These are phyloP conservation scores for Psix sp. DNA, from an alignment of 1,140 invertebrate genomes.

Conservation along the genomic window DNA sequence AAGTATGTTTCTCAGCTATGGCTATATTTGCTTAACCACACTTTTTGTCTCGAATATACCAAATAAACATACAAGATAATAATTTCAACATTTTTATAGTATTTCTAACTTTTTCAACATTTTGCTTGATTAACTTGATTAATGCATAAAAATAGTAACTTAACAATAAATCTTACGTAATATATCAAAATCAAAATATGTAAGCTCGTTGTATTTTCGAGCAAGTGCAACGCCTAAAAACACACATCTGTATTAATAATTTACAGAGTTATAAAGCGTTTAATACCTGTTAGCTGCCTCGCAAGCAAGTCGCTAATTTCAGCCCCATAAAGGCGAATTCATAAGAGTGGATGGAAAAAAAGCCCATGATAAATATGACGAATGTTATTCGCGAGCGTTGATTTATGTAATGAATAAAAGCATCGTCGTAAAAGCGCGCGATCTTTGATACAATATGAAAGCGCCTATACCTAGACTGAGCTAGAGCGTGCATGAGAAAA, in stretches of 20 bases:
- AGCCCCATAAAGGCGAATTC: constrained; percentile 32
- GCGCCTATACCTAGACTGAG: constrained; percentile 22
- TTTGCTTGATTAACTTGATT: too few relatives aligned
- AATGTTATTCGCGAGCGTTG: constrained; percentile 35
- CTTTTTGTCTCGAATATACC: too few relatives aligned
- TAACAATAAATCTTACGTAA: too few relatives aligned
- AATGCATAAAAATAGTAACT: too few relatives aligned
- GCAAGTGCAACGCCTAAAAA: constrained; percentile 4
- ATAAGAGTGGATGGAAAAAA: constrained; percentile 37
- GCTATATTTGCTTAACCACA: too few relatives aligned
- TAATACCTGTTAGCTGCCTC: constrained; percentile 25
- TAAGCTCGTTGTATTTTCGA: constrained; percentile 1
- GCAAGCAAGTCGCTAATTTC: constrained; percentile 28
- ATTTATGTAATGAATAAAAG: constrained; percentile 52
- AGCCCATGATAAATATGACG: constrained; percentile 45
- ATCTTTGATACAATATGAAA: constrained; percentile 40
- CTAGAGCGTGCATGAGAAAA: constrained; percentile 42
- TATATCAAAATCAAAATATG: constrained; percentile 1
- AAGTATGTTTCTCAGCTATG: too few relatives aligned
- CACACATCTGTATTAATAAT: constrained; percentile 39
- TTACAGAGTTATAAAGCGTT: constrained; percentile 39
- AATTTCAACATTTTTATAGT: too few relatives aligned
- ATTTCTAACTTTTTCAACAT: too few relatives aligned
- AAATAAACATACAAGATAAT: too few relatives aligned
- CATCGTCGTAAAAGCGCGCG: constrained; percentile 39